A percentile compares a stretch with the other conserved stretches of the same genome.
Evolutionary conservation across 2,888 invertebrate genomes (phyloP).

Genomic region (Drymonia ruficornis): DNA sequence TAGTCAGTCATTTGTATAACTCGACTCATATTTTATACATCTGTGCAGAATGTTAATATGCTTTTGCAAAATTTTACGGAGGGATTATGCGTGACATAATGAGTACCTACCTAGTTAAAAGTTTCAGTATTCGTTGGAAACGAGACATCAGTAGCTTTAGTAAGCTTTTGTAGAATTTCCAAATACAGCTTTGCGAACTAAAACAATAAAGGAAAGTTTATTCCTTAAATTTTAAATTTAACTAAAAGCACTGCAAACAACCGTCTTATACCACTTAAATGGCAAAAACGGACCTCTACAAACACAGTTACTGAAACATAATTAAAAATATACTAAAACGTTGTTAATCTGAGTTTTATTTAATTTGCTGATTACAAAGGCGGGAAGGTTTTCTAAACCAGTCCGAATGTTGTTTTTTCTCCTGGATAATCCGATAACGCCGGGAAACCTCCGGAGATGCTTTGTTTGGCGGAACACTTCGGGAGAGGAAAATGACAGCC

Average conservation of each 20-base stretch:
- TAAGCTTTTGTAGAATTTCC: too few species aligned
- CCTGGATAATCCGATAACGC: conserved; percentile 41
- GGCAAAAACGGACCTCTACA: conserved; percentile 30
- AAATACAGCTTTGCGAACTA: too few species aligned
- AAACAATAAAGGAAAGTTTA: too few species aligned
- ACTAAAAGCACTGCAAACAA: background rate
- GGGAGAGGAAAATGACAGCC: conserved; percentile 17
- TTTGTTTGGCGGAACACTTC: conserved; percentile 32
- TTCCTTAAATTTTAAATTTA: too few species aligned
- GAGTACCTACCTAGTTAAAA: too few species aligned
- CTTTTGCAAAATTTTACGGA: too few species aligned
- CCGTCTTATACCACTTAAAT: conserved; percentile 27
- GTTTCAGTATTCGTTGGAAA: too few species aligned
- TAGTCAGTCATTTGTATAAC: too few species aligned
- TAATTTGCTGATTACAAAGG: conserved; percentile 43
- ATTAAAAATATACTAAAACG: conserved; percentile 42
- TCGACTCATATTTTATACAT: too few species aligned
- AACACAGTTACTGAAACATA: conserved; percentile 41
- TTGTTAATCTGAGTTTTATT: conserved; percentile 44
- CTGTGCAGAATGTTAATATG: too few species aligned
- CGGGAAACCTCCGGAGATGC: conserved; percentile 32
- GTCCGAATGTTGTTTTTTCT: conserved; percentile 36
- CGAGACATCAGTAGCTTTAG: too few species aligned
- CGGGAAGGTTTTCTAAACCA: conserved; percentile 28
- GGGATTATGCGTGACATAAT: too few species aligned